Evolutionary conservation across 30 jellyfish, hydroid and myxozoan species (phyloP).

Genomic region (Cassiopea andromeda): DNA sequence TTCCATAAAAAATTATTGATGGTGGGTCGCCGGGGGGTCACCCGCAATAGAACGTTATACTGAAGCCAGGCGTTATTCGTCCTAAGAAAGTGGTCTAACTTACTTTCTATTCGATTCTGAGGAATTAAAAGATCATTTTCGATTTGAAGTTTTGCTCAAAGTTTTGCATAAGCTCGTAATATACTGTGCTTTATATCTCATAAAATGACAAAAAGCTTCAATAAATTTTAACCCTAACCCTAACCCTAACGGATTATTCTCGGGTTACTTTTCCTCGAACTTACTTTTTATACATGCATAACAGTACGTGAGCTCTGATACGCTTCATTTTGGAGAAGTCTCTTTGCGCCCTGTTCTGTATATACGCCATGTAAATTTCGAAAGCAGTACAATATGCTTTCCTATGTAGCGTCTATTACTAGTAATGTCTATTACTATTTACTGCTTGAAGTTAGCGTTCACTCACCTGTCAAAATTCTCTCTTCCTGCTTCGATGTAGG

Average conservation of each 20-base stretch:
- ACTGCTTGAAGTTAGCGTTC: neutral
- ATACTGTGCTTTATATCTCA: neutral
- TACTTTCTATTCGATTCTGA: neutral
- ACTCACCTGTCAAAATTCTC: neutral
- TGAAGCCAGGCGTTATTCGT: neutral
- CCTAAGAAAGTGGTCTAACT: neutral
- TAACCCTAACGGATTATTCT: neutral
- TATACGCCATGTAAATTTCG: too few relatives aligned
- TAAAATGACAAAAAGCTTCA: too few relatives aligned
- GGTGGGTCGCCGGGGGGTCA: too few relatives aligned
- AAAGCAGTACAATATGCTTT: neutral
- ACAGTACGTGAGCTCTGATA: neutral
- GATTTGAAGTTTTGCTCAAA: neutral
- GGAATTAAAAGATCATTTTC: neutral
- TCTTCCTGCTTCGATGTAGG: neutral
- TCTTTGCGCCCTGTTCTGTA: neutral
- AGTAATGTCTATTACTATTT: neutral
- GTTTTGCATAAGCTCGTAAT: neutral
- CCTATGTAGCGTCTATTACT: neutral
- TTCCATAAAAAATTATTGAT: too few relatives aligned
- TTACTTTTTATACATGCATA: neutral
- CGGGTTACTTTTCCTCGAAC: too few relatives aligned
- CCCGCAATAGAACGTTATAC: neutral
- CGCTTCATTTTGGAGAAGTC: neutral
- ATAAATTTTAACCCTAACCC: neutral